A percentile compares a stretch with the other conserved stretches of the same genome.
Conservation (phyloP, 1,140 invertebrate genomes). For the Drosophila obscura region DNA sequence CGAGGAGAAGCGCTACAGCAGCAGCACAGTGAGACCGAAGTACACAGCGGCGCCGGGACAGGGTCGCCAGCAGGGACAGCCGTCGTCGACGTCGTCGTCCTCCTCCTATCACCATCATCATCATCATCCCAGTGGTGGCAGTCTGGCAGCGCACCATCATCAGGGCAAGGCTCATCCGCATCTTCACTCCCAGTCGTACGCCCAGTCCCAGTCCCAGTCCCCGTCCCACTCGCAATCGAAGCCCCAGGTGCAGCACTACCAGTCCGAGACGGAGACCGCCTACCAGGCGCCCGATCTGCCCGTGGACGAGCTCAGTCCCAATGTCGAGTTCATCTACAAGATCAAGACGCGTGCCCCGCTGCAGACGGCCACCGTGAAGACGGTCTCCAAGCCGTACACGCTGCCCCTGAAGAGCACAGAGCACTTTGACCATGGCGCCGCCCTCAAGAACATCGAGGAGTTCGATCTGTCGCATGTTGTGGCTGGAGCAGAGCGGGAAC, state of each 20-base stretch:
- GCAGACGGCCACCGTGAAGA: constrained; percentile 80
- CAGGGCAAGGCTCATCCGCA: background rate
- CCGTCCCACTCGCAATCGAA: constrained; percentile 18
- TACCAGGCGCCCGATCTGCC: constrained; percentile 68
- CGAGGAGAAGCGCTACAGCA: constrained; percentile 66
- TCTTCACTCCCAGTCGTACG: too few species aligned
- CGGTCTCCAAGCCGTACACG: constrained; percentile 75
- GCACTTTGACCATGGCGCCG: constrained; percentile 76
- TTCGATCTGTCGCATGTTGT: constrained; percentile 79
- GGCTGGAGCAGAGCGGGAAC: constrained; percentile 34
- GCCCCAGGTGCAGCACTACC: constrained; percentile 54
- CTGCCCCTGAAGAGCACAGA: constrained; percentile 67
- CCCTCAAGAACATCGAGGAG: constrained; percentile 77
- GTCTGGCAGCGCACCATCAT: constrained; percentile 19
- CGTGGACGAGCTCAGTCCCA: constrained; percentile 60
- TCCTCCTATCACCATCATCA: background rate
- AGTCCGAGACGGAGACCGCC: constrained; percentile 67
- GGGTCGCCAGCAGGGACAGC: constrained; percentile 9
- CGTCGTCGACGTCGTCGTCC: background rate
- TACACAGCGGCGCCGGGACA: constrained; percentile 30
- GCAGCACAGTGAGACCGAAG: constrained; percentile 68
- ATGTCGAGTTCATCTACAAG: constrained; percentile 82
- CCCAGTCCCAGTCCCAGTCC: too few species aligned
- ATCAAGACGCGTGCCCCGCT: constrained; percentile 77
- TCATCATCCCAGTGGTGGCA: constrained; percentile 10